These are phyloP conservation scores for Meda fulgida DNA, from an alignment of 2,797 vertebrate genomes.

Conservation along the genomic window DNA sequence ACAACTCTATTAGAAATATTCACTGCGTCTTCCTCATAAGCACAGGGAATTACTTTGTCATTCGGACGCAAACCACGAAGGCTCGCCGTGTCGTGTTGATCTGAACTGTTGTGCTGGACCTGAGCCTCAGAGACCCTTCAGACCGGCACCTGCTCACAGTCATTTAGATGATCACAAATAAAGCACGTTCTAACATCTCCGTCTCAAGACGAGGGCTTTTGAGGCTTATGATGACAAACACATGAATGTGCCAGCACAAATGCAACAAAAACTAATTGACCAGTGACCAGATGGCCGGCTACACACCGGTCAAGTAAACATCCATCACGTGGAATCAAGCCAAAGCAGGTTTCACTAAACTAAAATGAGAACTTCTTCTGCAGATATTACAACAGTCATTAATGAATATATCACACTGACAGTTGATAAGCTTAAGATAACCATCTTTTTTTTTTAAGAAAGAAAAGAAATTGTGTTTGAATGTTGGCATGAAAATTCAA, in stretches of 20 bases:
- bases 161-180: slow-evolving; percentile 45
- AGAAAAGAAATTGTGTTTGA: neutral
- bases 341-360: slow-evolving; percentile 34
- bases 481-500: neutral
- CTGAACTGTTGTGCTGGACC: slow-evolving; percentile 42
- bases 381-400: neutral
- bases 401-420: neutral
- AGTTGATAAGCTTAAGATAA: neutral
- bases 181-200: slow-evolving; percentile 46
- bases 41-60: slow-evolving; percentile 5
- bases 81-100: slow-evolving; percentile 7
- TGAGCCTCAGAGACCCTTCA: neutral
- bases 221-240: slow-evolving; percentile 49
- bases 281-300: slow-evolving; percentile 62
- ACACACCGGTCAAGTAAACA: slow-evolving; percentile 23
- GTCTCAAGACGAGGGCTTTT: slow-evolving; percentile 18
- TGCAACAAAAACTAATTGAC: slow-evolving; percentile 64
- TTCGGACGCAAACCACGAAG: slow-evolving; percentile 4
- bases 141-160: slow-evolving; percentile 49
- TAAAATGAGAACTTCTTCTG: neutral
- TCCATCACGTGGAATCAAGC: slow-evolving; percentile 9
- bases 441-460: neutral
- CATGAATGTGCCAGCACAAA: slow-evolving; percentile 64
- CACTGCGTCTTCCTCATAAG: neutral
- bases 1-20: slow-evolving; percentile 1